Evolutionary conservation across 2,113 vertebrate genomes (phyloP).

Genomic region (Amazona guildingii): DNA sequence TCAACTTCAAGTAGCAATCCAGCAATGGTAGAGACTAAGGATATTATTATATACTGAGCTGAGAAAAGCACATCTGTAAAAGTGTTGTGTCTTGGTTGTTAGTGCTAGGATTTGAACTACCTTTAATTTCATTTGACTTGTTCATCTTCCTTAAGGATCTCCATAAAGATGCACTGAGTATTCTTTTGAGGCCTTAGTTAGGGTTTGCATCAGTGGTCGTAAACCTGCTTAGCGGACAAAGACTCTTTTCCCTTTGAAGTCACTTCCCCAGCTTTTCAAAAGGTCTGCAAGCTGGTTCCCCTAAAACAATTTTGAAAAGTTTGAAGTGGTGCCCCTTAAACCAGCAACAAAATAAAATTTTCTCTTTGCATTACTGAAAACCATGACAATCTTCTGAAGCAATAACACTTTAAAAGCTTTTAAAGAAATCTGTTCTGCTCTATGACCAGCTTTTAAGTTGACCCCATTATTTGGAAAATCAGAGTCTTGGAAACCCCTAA

Average conservation of each 20-base stretch:
- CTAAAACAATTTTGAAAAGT: conserved; percentile 64
- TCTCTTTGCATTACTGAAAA: conserved; percentile 71
- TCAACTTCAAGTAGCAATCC: not conserved
- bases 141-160: conserved; percentile 75
- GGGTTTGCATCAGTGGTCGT: conserved; percentile 77
- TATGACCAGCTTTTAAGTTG: conserved; percentile 66
- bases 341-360: conserved; percentile 75
- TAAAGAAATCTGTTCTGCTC: conserved; percentile 74
- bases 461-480: conserved; percentile 62
- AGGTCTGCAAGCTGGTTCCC: conserved; percentile 57
- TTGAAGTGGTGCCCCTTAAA: conserved; percentile 76
- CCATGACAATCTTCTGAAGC: conserved; percentile 74
- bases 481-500: conserved; percentile 60
- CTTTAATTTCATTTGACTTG: conserved; percentile 77
- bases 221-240: conserved; percentile 80
- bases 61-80: conserved; percentile 58
- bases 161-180: conserved; percentile 65
- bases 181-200: conserved; percentile 72
- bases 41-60: not conserved
- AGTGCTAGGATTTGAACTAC: conserved; percentile 47
- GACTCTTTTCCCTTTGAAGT: conserved; percentile 77
- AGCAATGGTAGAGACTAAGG: not conserved
- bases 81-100: conserved; percentile 22
- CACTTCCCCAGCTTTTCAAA: conserved; percentile 74
- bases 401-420: conserved; percentile 73